Percentiles rank a stretch among this genome's conserved stretches.
Evolutionary conservation across 2,888 invertebrate species (phyloP).

Genomic region (Cremastobaeus sp.): DNA sequence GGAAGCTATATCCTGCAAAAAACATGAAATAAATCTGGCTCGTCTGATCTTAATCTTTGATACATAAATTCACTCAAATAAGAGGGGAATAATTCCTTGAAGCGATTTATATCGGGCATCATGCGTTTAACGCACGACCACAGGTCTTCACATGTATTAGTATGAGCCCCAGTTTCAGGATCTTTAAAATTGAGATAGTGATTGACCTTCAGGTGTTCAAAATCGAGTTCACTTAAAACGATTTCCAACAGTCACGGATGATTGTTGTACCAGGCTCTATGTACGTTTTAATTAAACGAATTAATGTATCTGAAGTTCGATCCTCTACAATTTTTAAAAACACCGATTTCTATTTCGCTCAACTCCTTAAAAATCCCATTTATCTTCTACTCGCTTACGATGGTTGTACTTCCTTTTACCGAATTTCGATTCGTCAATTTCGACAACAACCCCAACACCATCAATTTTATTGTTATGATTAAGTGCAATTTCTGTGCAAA

Average conservation of each 20-base stretch:
- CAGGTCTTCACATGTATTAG: constrained; percentile 25
- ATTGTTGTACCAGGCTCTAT: constrained; percentile 40
- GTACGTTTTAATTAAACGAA: constrained; percentile 21
- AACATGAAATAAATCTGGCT: constrained; percentile 10
- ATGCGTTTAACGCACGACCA: constrained; percentile 41
- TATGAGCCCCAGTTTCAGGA: constrained; percentile 29
- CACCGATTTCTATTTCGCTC: constrained; percentile 33
- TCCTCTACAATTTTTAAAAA: constrained; percentile 27
- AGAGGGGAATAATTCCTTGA: constrained; percentile 34
- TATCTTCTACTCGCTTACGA: constrained; percentile 32
- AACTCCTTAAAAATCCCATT: constrained; percentile 35
- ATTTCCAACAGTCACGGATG: constrained; percentile 36
- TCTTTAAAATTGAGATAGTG: constrained; percentile 28
- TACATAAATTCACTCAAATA: constrained; percentile 47
- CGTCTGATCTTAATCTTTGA: constrained; percentile 4
- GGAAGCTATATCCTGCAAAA: no score
- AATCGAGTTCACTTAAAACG: constrained; percentile 10
- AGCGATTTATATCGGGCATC: constrained; percentile 18
- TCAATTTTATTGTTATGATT: constrained; percentile 3
- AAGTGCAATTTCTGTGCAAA: no score
- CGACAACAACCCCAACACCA: not conserved
- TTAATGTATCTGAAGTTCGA: constrained; percentile 1
- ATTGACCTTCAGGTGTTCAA: constrained; percentile 31
- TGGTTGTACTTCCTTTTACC: constrained; percentile 19
- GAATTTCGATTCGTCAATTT: constrained; percentile 32